Evolutionary conservation across 2,888 invertebrate genomes (phyloP).

Genomic region (Itoplectis maculator): DNA sequence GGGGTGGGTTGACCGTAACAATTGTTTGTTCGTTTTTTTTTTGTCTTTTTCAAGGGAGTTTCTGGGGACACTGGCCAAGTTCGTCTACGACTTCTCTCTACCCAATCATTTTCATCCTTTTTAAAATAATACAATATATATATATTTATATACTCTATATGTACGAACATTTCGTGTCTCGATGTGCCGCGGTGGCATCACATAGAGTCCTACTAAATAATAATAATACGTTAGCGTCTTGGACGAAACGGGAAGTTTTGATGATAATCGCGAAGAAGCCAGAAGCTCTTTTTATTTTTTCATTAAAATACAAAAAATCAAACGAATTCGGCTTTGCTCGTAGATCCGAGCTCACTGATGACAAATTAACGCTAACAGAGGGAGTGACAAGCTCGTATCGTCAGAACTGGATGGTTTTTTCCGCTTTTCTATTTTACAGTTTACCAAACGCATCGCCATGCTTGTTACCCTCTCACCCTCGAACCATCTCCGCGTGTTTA

Average conservation of each 20-base stretch:
- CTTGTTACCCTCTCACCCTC: neutral
- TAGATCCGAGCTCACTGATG: conserved; percentile 50
- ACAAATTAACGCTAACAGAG: conserved; percentile 10
- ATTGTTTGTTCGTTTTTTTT: conserved; percentile 40
- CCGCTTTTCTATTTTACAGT: neutral
- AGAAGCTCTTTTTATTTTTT: conserved; percentile 8
- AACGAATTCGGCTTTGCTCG: conserved; percentile 23
- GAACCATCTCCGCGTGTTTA: neutral
- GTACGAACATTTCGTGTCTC: conserved; percentile 36
- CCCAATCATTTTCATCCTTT: conserved; percentile 36
- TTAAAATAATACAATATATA: conserved; percentile 49
- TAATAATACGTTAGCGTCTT: conserved; percentile 58
- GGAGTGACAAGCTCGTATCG: neutral
- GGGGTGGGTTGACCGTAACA: conserved; percentile 37
- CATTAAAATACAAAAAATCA: conserved; percentile 2
- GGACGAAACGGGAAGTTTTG: conserved; percentile 49
- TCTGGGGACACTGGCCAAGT: conserved; percentile 72
- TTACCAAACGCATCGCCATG: neutral
- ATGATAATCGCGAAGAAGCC: conserved; percentile 10
- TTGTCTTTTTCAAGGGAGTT: conserved; percentile 1
- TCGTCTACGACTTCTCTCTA: conserved; percentile 29
- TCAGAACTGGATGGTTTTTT: neutral
- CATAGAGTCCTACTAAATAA: conserved; percentile 29
- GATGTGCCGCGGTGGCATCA: conserved; percentile 42
- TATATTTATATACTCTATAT: conserved; percentile 38